Evolutionary conservation across 2,888 invertebrate species (phyloP), one percentile per base, ranked within the genome.

Genomic region (Muschampia plurimacula): DNA sequence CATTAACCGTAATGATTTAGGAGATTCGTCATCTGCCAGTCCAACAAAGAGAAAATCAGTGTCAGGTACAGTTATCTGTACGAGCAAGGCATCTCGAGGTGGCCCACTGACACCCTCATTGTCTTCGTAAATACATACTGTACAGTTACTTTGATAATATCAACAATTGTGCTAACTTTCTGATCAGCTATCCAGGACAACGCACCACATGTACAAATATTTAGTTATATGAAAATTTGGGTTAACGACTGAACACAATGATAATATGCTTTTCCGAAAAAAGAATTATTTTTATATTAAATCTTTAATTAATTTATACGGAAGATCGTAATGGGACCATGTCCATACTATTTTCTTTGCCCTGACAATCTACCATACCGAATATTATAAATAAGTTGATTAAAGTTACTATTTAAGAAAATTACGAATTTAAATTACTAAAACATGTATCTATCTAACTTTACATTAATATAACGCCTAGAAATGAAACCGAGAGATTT

Each of bases 41-140:
- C 79, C 76, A 82, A 83, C 71, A 77, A 77, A 74, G 74, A 83
- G 41, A 39, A 82, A 81, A 79, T 77, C 77, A 78, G 80, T 83
- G 81, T 84, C 84, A 81, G 74, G 81, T 86, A 91, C 90, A 88
- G 91, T 91, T 90, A 90, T 49, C 32, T 80, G 79, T 80, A 75
- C 72, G 76, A 75, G 75, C 87, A 84, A 89, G 84, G 83, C 82
- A 86, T 65, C 59, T 86, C 82, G 77, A 78, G 80, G 75, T 86
- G 91, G 82, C 91, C 91, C 83, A 92, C 92, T 93, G 86, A 89
- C 91, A 90, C 81, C 85, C 55, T 85, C 85, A 89, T 89, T 90
- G 90, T 89, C 84, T 87, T 77, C 22, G 77, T 79, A 77, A 59
- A 81, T 67, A 80, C 82, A 84, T 81, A 75, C 76, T 78, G 83